Base-by-base conservation (phyloP, 2,888 invertebrate species). In the Aplocera efformata region DNA sequence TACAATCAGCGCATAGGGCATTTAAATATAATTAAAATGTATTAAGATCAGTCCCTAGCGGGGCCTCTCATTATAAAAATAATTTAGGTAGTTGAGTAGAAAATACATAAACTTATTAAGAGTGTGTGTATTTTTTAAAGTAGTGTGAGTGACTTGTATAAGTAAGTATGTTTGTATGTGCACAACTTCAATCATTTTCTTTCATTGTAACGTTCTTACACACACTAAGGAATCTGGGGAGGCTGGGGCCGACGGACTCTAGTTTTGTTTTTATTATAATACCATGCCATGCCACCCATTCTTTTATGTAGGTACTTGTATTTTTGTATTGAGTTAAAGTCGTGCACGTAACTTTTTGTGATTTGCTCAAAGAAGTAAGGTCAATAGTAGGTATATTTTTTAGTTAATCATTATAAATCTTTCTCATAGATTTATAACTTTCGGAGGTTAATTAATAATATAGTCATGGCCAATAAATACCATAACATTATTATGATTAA, bases 211-310 rank as follows among this genome's bases (percentile, higher is more conserved):
- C 48, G 47, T 62, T 57, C 63, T 60, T 70, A 68, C 63, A 63
- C 71, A 69, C 72, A 67, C 62, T 62, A 56, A 52, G 53, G 66
- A 42, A 54, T 20, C 36, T 54, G 52, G 60, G 65, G 62, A 60
- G 53, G 54, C 58, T 60, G 65, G 56, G 56, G 53, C 61, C 60
- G 60, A 56, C 56, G 56, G 58, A 67, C 67, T 63, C 62, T 61
- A 65, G 64, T 66, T 67, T 72, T 73, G 72, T 74, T 78, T 77
- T 74, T 76, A 72, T 75, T 70, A 57, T 71, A 66, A 78, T 79
- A 73, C 75, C 78, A 71, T 73, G 44, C 50, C 49, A 37, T 41
- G 38, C 44, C 44, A 43, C 36, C 43, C 48, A 46, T 48, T 43
- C 48, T 43, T 43, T 48, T 34, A 40, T 43, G 40, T 41, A n/a